Evolutionary conservation across 1,140 invertebrate genomes (phyloP), one percentile per base, ranked within the genome.

Genomic region (Lordiphosa stackelbergi): DNA sequence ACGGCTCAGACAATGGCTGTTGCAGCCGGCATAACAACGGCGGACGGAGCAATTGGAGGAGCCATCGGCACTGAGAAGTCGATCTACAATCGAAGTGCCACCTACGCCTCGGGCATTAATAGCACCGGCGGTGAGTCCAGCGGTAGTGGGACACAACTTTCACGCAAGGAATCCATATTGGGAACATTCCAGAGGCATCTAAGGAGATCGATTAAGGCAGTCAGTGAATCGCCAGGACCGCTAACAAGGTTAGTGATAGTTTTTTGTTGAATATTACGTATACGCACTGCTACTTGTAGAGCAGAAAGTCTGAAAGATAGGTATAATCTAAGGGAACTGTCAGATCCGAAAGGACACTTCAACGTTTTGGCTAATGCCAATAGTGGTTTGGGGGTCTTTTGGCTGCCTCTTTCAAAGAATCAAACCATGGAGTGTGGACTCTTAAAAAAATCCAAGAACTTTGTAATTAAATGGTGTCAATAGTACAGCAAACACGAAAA

Each of bases 121-220:
- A 77, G 77, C 28, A 66, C 77, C 6, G 77, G 77, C 13, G 77
- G 77, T 38, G 77, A 83, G 40, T 83, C 77, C 1, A 83, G 72
- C 54, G 53, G 65, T 42, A 83, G 77, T 31, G 77, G 77, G 0
- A 83, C 77, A 0, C 55, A 77, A 43, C 73, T 84, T 43, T 63
- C 69, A 9, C 79, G 86, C 34, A 87, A 87, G 59, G 86, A 87
- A 59, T 88, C 86, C 28, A 62, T 91, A 16, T 79, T 91, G 43
- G 88, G 87, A 46, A 88, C 89, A 36, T 89, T 91, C 72, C 89
- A 90, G 38, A 87, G 87, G 64, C 90, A 90, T 53, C 78, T 91
- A 43, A 87, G 90, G 49, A 88, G 89, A 42, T 91, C 90, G 7
- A 88, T 91, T 4, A 88, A 87, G 45, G 86, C 85, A 7, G 86